A percentile compares a stretch with the other conserved stretches of the same genome.
phyloP scores from a whole-genome alignment of 2,888 invertebrate genomes.

The Drosophila longiperda region DNA sequence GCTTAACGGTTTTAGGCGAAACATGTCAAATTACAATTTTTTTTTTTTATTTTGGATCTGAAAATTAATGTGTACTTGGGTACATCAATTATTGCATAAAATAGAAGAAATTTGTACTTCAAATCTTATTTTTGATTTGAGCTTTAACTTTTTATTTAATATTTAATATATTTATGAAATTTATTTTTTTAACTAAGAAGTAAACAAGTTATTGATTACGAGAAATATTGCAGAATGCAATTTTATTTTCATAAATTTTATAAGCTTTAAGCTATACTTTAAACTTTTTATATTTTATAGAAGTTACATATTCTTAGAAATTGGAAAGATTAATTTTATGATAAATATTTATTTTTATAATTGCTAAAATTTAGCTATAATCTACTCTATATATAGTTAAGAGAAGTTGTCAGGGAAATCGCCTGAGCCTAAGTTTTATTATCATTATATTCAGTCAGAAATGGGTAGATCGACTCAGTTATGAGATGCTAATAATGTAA shows the following conservation, averaged over 20 bases:
- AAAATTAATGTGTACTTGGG: neutral
- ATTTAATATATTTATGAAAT: neutral
- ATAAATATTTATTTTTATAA: neutral
- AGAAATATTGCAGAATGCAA: neutral
- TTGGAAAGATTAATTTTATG: neutral
- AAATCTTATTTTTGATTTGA: neutral
- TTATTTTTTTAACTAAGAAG: neutral
- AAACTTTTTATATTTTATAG: neutral
- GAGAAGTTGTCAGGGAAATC: accelerated
- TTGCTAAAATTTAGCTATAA: neutral
- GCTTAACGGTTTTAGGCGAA: neutral
- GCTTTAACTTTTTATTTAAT: neutral
- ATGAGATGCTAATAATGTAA: neutral
- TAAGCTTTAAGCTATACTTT: neutral
- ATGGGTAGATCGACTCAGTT: no score
- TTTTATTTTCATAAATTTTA: neutral
- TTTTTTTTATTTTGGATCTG: neutral
- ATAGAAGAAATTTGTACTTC: neutral
- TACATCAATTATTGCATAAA: neutral
- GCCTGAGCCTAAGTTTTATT: neutral
- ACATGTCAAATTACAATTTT: neutral
- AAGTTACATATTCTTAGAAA: neutral
- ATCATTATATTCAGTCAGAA: neutral
- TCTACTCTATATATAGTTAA: neutral
- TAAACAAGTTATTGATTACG: neutral